Evolutionary conservation across 2,113 vertebrate species (phyloP), one percentile per base, ranked within the genome.

Genomic region (Tachysurus fulvidraco): DNA sequence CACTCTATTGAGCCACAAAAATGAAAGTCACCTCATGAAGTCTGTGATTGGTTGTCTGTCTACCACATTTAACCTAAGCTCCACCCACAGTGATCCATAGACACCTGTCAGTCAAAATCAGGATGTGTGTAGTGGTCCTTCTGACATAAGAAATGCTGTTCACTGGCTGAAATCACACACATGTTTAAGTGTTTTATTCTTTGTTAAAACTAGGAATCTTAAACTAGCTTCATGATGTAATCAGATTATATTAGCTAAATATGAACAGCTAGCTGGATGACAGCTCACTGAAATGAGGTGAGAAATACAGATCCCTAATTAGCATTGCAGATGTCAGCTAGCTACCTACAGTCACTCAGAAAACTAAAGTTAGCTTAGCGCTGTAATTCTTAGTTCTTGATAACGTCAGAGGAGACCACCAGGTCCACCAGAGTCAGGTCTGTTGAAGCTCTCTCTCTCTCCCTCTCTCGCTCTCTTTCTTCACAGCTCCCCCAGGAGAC

Each of bases 401-500:
- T 83, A 65, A 83, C 36, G 82, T 83, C 82, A 84, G 83, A 44
- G 28, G 36, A 73, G 69, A 74, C 83, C 54, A 74, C 89, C n/a
- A 28, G 16, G 3, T 23, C 69, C 69, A 44, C 21, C 10, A 11
- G 23, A 25, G 54, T 77, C 74, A 77, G 74, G 54, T 77, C 74
- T 54, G 74, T 77, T 28, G 54, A 77, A 59, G 78, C 13, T 50
- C 5, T 44, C 36, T 36, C 67, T 41, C 30, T 17, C 16, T 36
- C n/a, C 16, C 30, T 16, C 14, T 71, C 30, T 71, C 25, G 30
- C 28, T 85, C 64, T 89, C 41, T 90, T 83, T 89, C 91, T 87
- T 88, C 90, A 88, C 88, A 86, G 87, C 89, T 76, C 88, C 91
- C 89, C 91, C 67, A 88, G 91, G 91, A 90, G 93, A 91, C 88